Evolutionary conservation across 2,797 vertebrate genomes (phyloP), one percentile per base, ranked within the genome.

Genomic region (Falco rusticolus): DNA sequence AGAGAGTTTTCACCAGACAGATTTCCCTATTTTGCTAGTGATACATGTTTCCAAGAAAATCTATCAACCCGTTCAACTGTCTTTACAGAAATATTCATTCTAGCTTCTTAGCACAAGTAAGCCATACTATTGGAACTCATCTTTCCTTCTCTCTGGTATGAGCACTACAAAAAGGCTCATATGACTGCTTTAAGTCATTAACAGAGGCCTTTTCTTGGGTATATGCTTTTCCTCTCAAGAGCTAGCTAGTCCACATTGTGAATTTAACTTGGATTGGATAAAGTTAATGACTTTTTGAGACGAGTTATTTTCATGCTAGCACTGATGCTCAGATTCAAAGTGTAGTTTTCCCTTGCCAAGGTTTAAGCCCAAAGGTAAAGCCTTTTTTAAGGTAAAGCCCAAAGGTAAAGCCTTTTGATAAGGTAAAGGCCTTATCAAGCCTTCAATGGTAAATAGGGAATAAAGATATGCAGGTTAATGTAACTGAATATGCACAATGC

Each of bases 401-500:
- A n/a, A n/a, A n/a, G n/a, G n/a, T n/a, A 39, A 37, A 37, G 37
- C 37, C 37, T 37, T 37, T 37, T 37, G 37, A 37, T 37, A 39
- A 39, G 37, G 37, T 39, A 39, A 39, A 39, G 39, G 39, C 25
- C 20, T 18, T 71, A 77, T 21, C 22, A 72, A 72, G 25, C 24
- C 60, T 50, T 72, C 41, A 54, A 9, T 11, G 25, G 34, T 25
- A 61, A 50, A 33, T 0, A 43, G 24, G 31, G 17, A 70, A 43
- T 37, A n/a, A 48, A 70, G 22, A 53, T 18, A 76, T 4, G 11
- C n/a, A 88, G 25, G 16, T 51, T 50, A 51, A 8, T 2, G 17
- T 21, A 61, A 83, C 26, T 20, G 21, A 37, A 50, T 0, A 4
- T 5, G 9, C 26, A 22, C 0, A 2, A 71, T 10, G 50, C 4